Conservation (phyloP, 1,140 invertebrate genomes). For the Ostrea edulis region DNA sequence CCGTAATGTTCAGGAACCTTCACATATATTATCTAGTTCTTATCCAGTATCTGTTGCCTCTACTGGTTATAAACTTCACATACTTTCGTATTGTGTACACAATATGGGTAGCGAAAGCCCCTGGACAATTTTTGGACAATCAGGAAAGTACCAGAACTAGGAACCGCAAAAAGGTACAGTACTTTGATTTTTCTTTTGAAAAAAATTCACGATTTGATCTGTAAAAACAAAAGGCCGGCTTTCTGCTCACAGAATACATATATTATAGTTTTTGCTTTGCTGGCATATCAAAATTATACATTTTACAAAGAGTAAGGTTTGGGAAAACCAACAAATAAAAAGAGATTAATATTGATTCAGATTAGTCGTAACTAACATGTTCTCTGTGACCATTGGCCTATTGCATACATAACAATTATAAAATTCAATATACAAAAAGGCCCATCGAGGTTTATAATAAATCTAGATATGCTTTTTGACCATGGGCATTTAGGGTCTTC, state of each 20-base stretch:
- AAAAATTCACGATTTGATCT: not conserved
- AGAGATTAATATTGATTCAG: too few relatives aligned
- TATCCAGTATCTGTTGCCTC: slow-evolving; percentile 87
- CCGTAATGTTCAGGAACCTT: slow-evolving; percentile 59
- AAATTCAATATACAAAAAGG: not conserved
- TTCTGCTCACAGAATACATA: not conserved
- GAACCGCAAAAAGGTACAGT: slow-evolving; percentile 89
- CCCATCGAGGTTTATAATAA: too few relatives aligned
- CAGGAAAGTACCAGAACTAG: slow-evolving; percentile 87
- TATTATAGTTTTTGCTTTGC: not conserved
- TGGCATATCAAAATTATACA: not conserved
- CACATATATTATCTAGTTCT: slow-evolving; percentile 79
- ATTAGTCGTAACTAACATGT: not conserved
- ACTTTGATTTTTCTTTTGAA: not conserved
- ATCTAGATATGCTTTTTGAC: not conserved
- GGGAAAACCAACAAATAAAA: too few relatives aligned
- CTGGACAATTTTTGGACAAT: slow-evolving; percentile 87
- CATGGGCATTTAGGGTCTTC: not conserved
- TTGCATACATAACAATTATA: not conserved
- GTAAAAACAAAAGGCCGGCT: not conserved
- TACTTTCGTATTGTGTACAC: slow-evolving; percentile 87
- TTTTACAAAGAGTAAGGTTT: too few relatives aligned
- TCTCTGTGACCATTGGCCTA: not conserved
- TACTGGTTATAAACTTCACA: slow-evolving; percentile 88
- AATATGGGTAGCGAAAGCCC: slow-evolving; percentile 87